Conservation (phyloP, 2,797 vertebrate species). For the Melanotaenia maccullochi region DNA sequence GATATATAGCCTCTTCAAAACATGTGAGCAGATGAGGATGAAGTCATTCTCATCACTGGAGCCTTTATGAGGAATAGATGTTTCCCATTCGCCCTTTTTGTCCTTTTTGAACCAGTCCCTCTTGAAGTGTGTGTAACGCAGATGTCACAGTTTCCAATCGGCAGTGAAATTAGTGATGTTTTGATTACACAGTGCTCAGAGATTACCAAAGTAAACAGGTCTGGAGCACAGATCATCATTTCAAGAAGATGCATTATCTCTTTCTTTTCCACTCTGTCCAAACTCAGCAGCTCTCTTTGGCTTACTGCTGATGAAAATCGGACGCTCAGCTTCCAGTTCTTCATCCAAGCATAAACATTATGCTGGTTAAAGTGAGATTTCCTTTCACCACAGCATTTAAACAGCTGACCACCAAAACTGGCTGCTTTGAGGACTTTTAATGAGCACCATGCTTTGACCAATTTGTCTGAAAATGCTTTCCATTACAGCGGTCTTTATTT, state of each 20-base stretch:
- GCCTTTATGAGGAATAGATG: constrained; percentile 59
- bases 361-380: constrained; percentile 55
- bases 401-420: constrained; percentile 29
- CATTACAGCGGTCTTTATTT: neutral
- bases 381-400: constrained; percentile 42
- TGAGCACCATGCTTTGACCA: constrained; percentile 13
- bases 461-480: neutral
- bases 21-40: constrained; percentile 55
- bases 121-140: constrained; percentile 60
- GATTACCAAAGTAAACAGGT: constrained; percentile 78
- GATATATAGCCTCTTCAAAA: constrained; percentile 59
- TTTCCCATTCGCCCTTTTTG: constrained; percentile 39
- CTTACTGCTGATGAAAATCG: constrained; percentile 76
- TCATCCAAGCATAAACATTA: constrained; percentile 58
- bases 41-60: constrained; percentile 72
- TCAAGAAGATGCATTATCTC: constrained; percentile 63
- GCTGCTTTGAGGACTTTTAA: neutral
- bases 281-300: constrained; percentile 63
- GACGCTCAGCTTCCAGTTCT: constrained; percentile 72
- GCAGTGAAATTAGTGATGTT: constrained; percentile 77
- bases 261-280: constrained; percentile 65
- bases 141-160: constrained; percentile 77
- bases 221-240: constrained; percentile 69
- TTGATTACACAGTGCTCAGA: constrained; percentile 68
- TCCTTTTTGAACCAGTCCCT: constrained; percentile 46